Conservation (phyloP, 35 echinoderm and acorn worm genomes). For the Strongylocentrotus purpuratus region DNA sequence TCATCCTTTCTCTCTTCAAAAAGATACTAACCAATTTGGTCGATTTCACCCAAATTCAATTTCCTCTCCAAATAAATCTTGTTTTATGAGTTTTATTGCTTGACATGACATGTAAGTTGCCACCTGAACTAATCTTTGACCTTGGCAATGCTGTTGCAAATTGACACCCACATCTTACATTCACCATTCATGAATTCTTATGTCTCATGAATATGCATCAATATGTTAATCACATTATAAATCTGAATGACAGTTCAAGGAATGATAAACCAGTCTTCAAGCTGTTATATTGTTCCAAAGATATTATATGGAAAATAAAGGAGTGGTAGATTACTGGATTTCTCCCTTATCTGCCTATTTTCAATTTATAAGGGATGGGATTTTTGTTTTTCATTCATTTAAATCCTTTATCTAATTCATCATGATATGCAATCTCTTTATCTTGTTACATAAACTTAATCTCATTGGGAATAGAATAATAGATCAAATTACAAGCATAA, state of each 20-base stretch:
- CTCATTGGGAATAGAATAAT: background rate
- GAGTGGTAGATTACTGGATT: too few relatives aligned
- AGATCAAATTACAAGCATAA: background rate
- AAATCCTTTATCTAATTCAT: background rate
- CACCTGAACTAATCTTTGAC: background rate
- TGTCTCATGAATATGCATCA: background rate
- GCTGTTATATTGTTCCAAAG: background rate
- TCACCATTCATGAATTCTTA: background rate
- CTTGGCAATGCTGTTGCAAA: background rate
- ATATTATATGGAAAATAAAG: background rate
- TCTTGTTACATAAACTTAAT: background rate
- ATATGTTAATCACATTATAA: too few relatives aligned
- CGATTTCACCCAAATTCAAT: background rate
- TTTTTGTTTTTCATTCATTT: background rate
- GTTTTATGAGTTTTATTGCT: background rate
- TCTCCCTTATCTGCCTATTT: too few relatives aligned
- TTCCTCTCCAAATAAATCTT: background rate
- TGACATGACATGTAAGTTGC: background rate
- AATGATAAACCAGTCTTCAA: background rate
- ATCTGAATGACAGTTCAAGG: background rate
- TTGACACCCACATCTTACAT: too few relatives aligned
- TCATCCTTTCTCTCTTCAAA: too few relatives aligned
- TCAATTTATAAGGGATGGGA: too few relatives aligned
- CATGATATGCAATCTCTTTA: background rate
- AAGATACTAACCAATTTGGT: too few relatives aligned